Evolutionary conservation across 2,113 vertebrate species (phyloP).

Genomic region (Semicossyphus pulcher): DNA sequence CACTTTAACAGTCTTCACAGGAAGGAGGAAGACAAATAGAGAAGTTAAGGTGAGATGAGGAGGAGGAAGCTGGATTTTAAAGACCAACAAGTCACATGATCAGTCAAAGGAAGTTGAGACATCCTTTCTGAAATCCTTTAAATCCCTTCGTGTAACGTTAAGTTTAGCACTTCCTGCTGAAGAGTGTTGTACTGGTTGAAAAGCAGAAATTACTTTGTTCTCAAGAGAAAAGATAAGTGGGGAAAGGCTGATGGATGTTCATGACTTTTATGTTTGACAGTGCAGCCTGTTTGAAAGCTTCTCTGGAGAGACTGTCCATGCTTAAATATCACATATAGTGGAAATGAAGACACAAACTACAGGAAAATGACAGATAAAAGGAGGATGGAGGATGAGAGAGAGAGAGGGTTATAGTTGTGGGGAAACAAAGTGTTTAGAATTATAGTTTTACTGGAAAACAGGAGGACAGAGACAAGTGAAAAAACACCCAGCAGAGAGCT

Average conservation of each 20-base stretch:
- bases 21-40: constrained; percentile 19
- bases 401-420: too few relatives aligned
- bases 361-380: not conserved
- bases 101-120: constrained; percentile 24
- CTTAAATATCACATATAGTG: not conserved
- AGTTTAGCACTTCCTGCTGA: not conserved
- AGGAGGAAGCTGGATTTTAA: constrained; percentile 12
- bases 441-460: too few relatives aligned
- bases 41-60: constrained; percentile 12
- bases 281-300: not conserved
- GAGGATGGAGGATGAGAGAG: too few relatives aligned
- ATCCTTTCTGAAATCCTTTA: constrained; percentile 5
- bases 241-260: not conserved
- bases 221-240: not conserved
- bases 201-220: not conserved
- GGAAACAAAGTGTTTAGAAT: too few relatives aligned
- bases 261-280: too few relatives aligned
- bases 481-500: not conserved
- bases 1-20: constrained; percentile 13
- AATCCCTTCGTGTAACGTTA: not conserved
- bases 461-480: not conserved
- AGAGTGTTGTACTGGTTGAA: not conserved
- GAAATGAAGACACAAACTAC: too few relatives aligned
- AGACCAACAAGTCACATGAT: constrained; percentile 29
- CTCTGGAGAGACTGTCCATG: not conserved